A percentile compares a stretch with the other conserved stretches of the same genome.
Conservation (phyloP, 2,888 invertebrate genomes). For the Anticlea derivata region DNA sequence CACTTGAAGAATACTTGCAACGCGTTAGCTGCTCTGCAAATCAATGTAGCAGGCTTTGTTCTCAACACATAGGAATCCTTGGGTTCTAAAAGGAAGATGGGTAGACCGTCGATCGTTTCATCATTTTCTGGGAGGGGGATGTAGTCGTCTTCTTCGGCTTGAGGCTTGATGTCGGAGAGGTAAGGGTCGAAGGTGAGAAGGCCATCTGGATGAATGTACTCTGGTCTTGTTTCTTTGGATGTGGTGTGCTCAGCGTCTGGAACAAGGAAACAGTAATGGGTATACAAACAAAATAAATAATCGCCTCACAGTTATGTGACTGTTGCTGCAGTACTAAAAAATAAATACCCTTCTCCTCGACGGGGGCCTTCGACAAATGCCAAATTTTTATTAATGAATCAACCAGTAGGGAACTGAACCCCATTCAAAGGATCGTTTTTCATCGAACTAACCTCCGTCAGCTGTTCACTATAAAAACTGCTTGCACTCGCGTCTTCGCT, state of each 20-base stretch:
- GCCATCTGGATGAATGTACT: conserved; percentile 76
- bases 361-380: no score
- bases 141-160: conserved; percentile 76
- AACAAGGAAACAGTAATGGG: conserved; percentile 49
- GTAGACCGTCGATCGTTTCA: conserved; percentile 87
- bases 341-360: no score
- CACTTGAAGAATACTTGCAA: conserved; percentile 92
- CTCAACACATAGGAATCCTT: conserved; percentile 94
- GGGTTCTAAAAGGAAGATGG: conserved; percentile 94
- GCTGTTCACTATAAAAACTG: no score
- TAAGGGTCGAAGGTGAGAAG: conserved; percentile 73
- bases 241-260: conserved; percentile 69
- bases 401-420: no score
- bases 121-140: conserved; percentile 82
- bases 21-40: conserved; percentile 95
- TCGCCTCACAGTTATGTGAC: no score
- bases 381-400: no score
- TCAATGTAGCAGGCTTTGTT: conserved; percentile 93
- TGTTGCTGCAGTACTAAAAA: no score
- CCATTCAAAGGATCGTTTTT: no score
- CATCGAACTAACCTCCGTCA: no score
- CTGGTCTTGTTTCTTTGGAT: conserved; percentile 70
- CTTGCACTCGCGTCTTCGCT: no score
- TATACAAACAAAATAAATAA: no score
- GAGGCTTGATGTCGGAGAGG: conserved; percentile 71